Evolutionary conservation across 1,140 invertebrate species (phyloP).

Genomic region (Trichoplusia ni): DNA sequence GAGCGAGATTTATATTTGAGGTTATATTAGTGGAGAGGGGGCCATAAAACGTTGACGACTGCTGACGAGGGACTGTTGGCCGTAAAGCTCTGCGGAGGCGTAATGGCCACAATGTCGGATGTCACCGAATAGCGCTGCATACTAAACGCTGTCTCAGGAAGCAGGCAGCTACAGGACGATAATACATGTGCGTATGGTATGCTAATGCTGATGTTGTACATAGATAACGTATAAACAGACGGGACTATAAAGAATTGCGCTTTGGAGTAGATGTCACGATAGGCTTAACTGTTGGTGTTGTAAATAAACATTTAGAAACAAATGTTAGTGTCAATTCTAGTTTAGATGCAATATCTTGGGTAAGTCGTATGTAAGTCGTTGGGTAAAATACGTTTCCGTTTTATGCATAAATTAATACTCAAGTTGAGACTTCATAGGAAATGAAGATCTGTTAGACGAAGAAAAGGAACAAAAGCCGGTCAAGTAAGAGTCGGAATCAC

Average conservation of each 20-base stretch:
- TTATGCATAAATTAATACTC: too few relatives aligned
- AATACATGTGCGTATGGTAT: constrained; percentile 24
- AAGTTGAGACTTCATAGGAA: too few relatives aligned
- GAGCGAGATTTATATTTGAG: too few relatives aligned
- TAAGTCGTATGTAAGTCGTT: too few relatives aligned
- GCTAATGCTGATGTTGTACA: constrained; percentile 23
- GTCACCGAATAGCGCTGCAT: constrained; percentile 29
- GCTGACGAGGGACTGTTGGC: background rate
- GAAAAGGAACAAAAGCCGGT: too few relatives aligned
- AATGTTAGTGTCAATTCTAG: too few relatives aligned
- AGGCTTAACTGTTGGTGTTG: too few relatives aligned
- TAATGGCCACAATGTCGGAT: constrained; percentile 18
- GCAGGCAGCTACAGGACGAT: constrained; percentile 11
- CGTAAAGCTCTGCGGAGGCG: background rate
- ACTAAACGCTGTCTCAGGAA: constrained; percentile 36
- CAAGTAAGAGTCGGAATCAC: too few relatives aligned
- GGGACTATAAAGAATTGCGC: background rate
- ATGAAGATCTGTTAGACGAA: too few relatives aligned
- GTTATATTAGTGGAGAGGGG: background rate
- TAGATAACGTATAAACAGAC: constrained; percentile 1
- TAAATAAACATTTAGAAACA: background rate
- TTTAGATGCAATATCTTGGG: too few relatives aligned
- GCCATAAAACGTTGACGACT: background rate
- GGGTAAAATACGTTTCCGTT: too few relatives aligned
- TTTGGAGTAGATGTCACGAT: background rate